Evolutionary conservation across 2,888 invertebrate genomes (phyloP), one percentile per base, ranked within the genome.

Genomic region (Eupithecia tripunctaria): DNA sequence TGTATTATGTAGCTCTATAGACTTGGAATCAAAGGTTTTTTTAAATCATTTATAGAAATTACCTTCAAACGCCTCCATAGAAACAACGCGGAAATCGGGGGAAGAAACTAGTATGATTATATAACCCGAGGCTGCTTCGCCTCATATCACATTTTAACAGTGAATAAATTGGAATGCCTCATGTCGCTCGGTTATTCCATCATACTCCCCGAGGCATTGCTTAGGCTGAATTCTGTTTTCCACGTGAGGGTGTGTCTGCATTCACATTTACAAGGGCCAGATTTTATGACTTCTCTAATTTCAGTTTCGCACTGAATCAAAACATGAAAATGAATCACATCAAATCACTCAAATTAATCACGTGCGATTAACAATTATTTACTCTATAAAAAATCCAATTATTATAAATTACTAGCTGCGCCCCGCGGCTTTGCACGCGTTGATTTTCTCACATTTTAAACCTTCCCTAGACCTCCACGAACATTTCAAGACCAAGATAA

Each of bases 141-240:
- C 62, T 66, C 67, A 69, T 70, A 75, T 67, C 67, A 72, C 67
- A 69, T 72, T 72, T 70, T 71, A 72, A 60, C 73, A 67, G 72
- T 76, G 78, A 83, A 84, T 84, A 88, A 89, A 90, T 89, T 88
- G 88, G 85, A 89, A 85, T 75, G 86, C 85, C 85, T 84, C 83
- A 84, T 80, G 83, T 85, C 82, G 77, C 83, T 81, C 85, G 86
- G 88, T 88, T 86, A 89, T 88, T 89, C 88, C 87, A 89, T 89
- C 87, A 87, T 81, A 84, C 21, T 70, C 82, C 80, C 73, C 78
- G 79, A 76, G 81, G 82, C 82, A 76, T 82, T 82, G 81, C 84
- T 83, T 76, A 80, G 81, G 81, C 79, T 79, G 85, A 88, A 89
- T 88, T 86, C 84, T 86, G 85, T 89, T 88, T 89, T 87, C 85